A percentile compares a stretch with the other conserved stretches of the same genome.
phyloP scores from a whole-genome alignment of 2,888 invertebrate genomes.

The Pandemis heparana region DNA sequence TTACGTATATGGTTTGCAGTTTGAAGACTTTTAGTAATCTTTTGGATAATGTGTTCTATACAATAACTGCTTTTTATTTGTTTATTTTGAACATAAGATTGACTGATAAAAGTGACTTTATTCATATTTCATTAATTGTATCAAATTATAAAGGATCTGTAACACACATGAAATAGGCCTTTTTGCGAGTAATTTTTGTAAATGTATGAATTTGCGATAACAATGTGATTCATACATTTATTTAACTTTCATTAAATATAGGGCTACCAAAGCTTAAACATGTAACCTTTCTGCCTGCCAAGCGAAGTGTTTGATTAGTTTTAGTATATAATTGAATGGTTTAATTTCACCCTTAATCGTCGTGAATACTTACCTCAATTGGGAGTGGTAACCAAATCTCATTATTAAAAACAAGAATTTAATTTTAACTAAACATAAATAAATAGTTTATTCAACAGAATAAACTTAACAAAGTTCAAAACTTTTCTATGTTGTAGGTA shows the following conservation, averaged over 20 bases:
- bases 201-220: slow-evolving; percentile 2
- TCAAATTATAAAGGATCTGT: neutral
- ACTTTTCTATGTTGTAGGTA: no score
- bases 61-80: neutral
- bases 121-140: neutral
- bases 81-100: neutral
- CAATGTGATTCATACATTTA: neutral
- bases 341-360: neutral
- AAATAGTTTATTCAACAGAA: no score
- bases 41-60: neutral
- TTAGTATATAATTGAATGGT: neutral
- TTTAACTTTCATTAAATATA: neutral
- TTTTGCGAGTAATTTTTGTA: slow-evolving; percentile 6
- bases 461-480: no score
- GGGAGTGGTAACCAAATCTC: neutral
- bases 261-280: neutral
- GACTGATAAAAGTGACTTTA: neutral
- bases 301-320: slow-evolving; percentile 18
- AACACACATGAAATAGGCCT: neutral
- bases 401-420: neutral
- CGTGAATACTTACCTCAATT: neutral
- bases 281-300: slow-evolving; percentile 37
- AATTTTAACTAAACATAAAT: neutral
- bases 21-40: neutral
- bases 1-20: neutral